Base-by-base conservation (phyloP, 2,113 vertebrate genomes). In the Sterrhoptilus dennistouni region DNA sequence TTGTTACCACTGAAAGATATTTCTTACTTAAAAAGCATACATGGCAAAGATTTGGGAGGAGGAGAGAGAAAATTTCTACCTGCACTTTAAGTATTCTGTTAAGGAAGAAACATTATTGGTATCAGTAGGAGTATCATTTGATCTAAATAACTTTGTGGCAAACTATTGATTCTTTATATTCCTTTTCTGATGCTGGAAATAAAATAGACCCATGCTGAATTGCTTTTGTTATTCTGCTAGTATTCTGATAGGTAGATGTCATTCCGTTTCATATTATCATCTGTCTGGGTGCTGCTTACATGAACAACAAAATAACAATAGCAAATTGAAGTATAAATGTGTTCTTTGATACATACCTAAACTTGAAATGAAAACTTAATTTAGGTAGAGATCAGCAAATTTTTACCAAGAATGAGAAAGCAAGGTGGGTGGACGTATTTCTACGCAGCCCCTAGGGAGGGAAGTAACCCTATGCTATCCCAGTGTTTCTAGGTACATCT, bases 401-500 rank as follows among this genome's bases (percentile, higher is more conserved):
- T 94, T 70, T 70, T 81, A 38, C 38, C 49, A 90, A 66, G 75
- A 90, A 56, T 1, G 4, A 88, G 56, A 95, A 31, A 93, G 68
- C n/a, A 66, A 80, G 44, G 40, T 90, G 60, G 75, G 85, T 89
- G 65, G 85, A 93, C 60, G 50, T 88, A 81, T 71, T 78, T 90
- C 69, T 45, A 4, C 5, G 11, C 18, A 93, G 90, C 40, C 79
- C 52, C 83, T 89, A 61, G 91, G 95, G 96, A 97, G 76, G 35
- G 52, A 88, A 93, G 92, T 92, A 96, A 96, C 88, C 87, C 66
- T 56, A 53, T 68, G 71, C 88, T 92, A 70, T 94, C 60, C 52
- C 56, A 83, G 63, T 42, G 47, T 83, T 95, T 94, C 49, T 94
- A 69, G 61, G 70, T 91, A 82, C 91, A 94, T 95, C 92, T 96